Conservation (phyloP, 2,113 vertebrate species). For the Baryphthengus martii region DNA sequence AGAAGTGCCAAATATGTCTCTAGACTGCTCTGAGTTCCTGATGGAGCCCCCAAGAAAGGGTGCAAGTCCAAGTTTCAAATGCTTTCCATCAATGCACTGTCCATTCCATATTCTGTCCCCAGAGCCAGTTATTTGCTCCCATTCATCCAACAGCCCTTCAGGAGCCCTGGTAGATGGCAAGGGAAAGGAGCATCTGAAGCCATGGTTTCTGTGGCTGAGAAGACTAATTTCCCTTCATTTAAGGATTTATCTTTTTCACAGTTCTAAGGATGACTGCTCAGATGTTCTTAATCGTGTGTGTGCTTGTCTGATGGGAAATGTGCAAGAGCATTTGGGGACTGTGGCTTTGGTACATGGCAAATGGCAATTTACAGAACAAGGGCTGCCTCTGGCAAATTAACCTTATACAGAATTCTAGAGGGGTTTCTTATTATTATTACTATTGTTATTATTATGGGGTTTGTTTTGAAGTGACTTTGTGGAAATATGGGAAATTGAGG, state of each 20-base stretch:
- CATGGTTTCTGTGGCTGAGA: not conserved
- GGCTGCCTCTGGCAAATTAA: constrained; percentile 26
- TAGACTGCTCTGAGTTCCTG: not conserved
- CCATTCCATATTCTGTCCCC: not conserved
- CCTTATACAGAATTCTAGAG: not conserved
- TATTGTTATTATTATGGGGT: too few species aligned
- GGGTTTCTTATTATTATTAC: too few species aligned
- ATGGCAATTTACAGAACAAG: constrained; percentile 50
- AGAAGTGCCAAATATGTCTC: not conserved
- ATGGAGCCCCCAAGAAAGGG: not conserved
- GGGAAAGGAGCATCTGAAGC: not conserved
- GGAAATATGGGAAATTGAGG: not conserved
- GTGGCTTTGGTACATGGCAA: constrained; percentile 32
- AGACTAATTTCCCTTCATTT: constrained; percentile 19
- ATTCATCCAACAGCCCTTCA: not conserved
- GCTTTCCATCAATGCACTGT: not conserved
- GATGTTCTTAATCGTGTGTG: not conserved
- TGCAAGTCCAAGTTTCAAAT: not conserved
- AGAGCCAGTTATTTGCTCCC: not conserved
- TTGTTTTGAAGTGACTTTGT: not conserved
- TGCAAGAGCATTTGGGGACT: constrained; percentile 21
- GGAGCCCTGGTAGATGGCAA: not conserved
- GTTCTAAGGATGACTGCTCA: constrained; percentile 35
- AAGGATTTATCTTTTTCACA: constrained; percentile 35
- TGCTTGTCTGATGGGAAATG: constrained; percentile 24